phyloP scores from a whole-genome alignment of 2,113 vertebrate genomes.

The Anarrhichthys ocellatus region DNA sequence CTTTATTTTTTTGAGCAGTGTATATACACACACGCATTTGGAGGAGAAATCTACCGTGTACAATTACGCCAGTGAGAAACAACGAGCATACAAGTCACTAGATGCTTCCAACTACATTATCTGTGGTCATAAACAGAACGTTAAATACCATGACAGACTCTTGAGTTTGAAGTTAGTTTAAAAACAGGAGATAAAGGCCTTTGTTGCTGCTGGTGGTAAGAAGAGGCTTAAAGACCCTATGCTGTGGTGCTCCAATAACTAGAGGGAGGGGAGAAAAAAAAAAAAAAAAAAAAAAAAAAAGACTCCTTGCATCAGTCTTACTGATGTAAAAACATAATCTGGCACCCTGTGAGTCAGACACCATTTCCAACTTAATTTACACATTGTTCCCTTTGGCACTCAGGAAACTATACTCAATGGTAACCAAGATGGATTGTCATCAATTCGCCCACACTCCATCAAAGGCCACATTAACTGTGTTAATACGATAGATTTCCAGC shows the following conservation, averaged over 20 bases:
- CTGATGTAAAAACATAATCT: not conserved
- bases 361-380: slow-evolving; percentile 1
- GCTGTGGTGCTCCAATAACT: not conserved
- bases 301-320: not conserved
- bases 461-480: slow-evolving; percentile 6
- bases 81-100: not conserved
- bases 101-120: not conserved
- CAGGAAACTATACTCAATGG: not conserved
- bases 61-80: no score
- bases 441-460: not conserved
- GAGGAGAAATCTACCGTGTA: no score
- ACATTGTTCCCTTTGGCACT: slow-evolving; percentile 21
- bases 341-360: not conserved
- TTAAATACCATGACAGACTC: not conserved
- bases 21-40: no score
- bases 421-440: not conserved
- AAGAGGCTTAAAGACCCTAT: not conserved
- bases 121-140: not conserved
- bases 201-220: no score
- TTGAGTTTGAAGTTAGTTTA: not conserved
- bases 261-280: no score
- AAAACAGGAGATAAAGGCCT: not conserved
- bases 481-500: not conserved
- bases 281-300: not conserved
- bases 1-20: no score